phyloP scores from a whole-genome alignment of 1,140 invertebrate species.

The Papilio polytes region DNA sequence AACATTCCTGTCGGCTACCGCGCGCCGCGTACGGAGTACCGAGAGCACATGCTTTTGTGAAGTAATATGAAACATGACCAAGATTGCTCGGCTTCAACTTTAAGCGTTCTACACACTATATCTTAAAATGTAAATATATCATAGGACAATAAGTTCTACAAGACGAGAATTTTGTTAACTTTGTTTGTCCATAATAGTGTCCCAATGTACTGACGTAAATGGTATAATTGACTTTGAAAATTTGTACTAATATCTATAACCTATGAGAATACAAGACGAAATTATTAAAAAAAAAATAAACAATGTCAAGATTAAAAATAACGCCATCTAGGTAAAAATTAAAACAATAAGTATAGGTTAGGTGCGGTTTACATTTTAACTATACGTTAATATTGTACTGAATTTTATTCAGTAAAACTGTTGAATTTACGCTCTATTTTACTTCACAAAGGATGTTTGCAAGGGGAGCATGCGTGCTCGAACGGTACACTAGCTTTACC shows the following conservation, averaged over 20 bases:
- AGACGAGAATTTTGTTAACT: not conserved
- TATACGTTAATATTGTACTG: too few relatives aligned
- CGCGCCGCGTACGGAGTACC: too few relatives aligned
- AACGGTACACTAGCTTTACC: slow-evolving; percentile 36
- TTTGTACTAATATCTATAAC: not conserved
- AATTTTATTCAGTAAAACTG: too few relatives aligned
- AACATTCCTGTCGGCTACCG: not conserved
- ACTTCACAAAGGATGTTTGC: not conserved
- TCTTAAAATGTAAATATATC: too few relatives aligned
- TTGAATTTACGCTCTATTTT: not conserved
- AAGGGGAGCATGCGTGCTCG: slow-evolving; percentile 33
- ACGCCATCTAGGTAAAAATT: not conserved
- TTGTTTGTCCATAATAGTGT: too few relatives aligned
- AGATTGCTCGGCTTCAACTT: too few relatives aligned
- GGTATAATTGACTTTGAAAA: not conserved
- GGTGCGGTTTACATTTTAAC: not conserved
- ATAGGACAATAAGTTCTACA: too few relatives aligned
- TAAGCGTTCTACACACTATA: too few relatives aligned
- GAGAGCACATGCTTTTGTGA: not conserved
- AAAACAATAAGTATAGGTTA: not conserved
- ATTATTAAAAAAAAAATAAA: too few relatives aligned
- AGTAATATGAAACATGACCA: not conserved
- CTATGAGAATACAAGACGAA: too few relatives aligned
- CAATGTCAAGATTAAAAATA: too few relatives aligned
- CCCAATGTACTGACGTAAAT: too few relatives aligned